Conservation (phyloP, 2,888 invertebrate genomes). For the Euproctis similis region DNA sequence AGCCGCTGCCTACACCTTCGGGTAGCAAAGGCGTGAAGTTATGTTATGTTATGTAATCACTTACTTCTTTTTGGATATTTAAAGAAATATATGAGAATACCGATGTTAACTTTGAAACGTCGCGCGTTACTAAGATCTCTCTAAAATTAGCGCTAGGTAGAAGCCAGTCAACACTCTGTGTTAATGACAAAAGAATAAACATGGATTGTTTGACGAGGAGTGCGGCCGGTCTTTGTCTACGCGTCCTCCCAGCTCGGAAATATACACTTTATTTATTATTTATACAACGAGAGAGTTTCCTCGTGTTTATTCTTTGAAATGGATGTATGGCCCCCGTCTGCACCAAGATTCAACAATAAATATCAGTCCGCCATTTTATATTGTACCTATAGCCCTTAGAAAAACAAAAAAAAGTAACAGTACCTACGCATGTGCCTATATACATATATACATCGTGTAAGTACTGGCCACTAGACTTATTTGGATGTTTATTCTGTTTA, state of each 20-base stretch:
- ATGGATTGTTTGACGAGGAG: constrained; percentile 52
- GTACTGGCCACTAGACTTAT: constrained; percentile 38
- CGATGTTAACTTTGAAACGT: too few species aligned
- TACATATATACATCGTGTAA: too few species aligned
- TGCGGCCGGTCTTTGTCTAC: constrained; percentile 61
- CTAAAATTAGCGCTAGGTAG: constrained; percentile 61
- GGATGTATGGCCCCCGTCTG: constrained; percentile 56
- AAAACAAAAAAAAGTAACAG: constrained; percentile 46
- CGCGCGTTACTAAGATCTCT: constrained; percentile 37
- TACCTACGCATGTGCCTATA: constrained; percentile 37
- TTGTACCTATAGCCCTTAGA: constrained; percentile 46
- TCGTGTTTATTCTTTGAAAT: constrained; percentile 69
- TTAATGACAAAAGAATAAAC: constrained; percentile 71
- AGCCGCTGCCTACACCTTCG: too few species aligned
- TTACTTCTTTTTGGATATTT: too few species aligned
- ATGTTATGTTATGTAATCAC: too few species aligned
- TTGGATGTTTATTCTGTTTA: constrained; percentile 47
- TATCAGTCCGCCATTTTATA: constrained; percentile 52
- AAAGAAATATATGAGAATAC: too few species aligned
- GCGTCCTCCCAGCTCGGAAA: constrained; percentile 58
- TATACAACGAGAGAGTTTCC: constrained; percentile 67
- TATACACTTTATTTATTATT: constrained; percentile 70
- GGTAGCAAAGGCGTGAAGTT: too few species aligned
- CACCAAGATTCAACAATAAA: constrained; percentile 35
- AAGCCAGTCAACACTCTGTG: constrained; percentile 55